phyloP scores from a whole-genome alignment of 2,888 invertebrate genomes.

The Sinhomidia bicolor region DNA sequence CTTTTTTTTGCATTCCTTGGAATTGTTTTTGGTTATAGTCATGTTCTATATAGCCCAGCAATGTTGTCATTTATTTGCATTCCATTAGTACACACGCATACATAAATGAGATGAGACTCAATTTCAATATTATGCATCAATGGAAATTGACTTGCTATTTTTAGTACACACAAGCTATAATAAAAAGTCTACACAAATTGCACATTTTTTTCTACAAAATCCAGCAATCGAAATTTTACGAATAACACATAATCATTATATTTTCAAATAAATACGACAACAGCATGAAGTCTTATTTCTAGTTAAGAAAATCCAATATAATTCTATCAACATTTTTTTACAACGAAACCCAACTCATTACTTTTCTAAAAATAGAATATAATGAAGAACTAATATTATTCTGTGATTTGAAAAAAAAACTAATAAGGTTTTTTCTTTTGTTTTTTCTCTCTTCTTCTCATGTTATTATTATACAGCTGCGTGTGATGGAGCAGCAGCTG shows the following conservation, averaged over 20 bases:
- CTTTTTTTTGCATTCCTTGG: not conserved
- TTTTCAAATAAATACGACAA: too few species aligned
- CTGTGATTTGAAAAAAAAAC: slow-evolving; percentile 8
- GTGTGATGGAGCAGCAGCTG: slow-evolving; percentile 83
- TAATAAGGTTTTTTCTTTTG: not conserved
- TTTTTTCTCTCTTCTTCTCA: slow-evolving; percentile 64
- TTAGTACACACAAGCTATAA: too few species aligned
- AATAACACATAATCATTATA: too few species aligned
- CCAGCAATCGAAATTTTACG: not conserved
- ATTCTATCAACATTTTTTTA: not conserved
- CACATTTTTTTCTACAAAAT: not conserved
- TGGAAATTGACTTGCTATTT: not conserved
- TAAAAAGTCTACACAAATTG: too few species aligned
- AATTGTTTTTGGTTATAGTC: too few species aligned
- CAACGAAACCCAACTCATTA: slow-evolving; percentile 23
- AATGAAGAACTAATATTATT: not conserved
- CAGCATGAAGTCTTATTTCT: too few species aligned
- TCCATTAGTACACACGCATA: not conserved
- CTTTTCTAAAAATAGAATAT: slow-evolving; percentile 28
- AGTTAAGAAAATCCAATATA: slow-evolving; percentile 28
- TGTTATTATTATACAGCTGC: too few species aligned
- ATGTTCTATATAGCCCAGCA: too few species aligned
- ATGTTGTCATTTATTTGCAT: not conserved
- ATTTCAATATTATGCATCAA: not conserved
- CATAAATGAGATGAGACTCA: not conserved